These are phyloP conservation scores for Muscina levida DNA, from an alignment of 2,888 invertebrate species.

Conservation along the genomic window DNA sequence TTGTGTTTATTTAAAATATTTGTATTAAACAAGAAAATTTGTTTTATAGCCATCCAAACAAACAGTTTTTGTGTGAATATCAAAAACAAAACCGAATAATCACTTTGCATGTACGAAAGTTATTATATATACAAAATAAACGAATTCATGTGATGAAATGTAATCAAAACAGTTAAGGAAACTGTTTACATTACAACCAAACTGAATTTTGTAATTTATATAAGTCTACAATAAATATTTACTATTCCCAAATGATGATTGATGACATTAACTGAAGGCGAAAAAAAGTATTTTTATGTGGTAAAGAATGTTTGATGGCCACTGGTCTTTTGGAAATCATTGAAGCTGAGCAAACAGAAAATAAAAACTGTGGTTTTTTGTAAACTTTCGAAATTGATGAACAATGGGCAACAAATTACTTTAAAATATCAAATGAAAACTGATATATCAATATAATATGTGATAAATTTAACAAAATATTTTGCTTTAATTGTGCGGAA, in stretches of 20 bases:
- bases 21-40: constrained; percentile 1
- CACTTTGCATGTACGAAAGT: neutral
- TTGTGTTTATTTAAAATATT: constrained; percentile 50
- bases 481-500: too few species aligned
- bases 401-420: too few species aligned
- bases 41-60: neutral
- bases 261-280: constrained; percentile 31
- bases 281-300: too few species aligned
- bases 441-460: too few species aligned
- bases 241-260: constrained; percentile 45
- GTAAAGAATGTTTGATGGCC: too few species aligned
- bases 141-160: constrained; percentile 14
- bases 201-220: neutral
- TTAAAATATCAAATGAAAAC: too few species aligned
- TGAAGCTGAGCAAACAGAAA: too few species aligned
- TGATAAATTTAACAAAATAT: too few species aligned
- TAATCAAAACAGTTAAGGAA: constrained; percentile 3
- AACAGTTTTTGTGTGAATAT: neutral
- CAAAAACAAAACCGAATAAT: constrained; percentile 7
- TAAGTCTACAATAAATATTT: constrained; percentile 52
- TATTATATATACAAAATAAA: constrained; percentile 20
- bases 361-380: too few species aligned
- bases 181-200: constrained; percentile 7
- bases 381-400: too few species aligned
- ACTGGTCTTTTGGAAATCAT: too few species aligned